Conservation (phyloP, 53 echinoderm and acorn worm genomes). For the Crossaster papposus region DNA sequence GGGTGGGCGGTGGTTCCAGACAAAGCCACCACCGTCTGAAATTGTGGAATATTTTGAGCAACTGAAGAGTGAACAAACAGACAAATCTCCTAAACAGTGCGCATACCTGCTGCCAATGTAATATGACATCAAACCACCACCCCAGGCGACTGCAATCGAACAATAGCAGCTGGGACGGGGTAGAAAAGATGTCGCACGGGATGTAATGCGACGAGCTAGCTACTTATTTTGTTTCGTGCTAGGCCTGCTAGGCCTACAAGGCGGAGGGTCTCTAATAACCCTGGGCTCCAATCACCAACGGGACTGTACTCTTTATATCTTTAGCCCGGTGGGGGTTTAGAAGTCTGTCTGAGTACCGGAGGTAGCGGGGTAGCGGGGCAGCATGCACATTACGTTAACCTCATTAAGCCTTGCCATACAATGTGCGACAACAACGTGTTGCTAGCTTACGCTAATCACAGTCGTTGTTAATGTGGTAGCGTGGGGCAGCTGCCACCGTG, state of each 20-base stretch:
- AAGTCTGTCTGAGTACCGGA: not conserved
- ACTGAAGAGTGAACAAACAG: constrained; percentile 28
- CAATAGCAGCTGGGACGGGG: not conserved
- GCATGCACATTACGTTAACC: not conserved
- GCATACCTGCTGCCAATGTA: not conserved
- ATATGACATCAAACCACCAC: not conserved
- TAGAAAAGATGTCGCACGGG: not conserved
- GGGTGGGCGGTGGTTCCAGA: not conserved
- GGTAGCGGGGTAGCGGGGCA: not conserved
- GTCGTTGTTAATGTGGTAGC: not conserved
- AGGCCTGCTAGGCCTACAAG: not conserved
- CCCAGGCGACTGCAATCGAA: not conserved
- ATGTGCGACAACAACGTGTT: constrained; percentile 35
- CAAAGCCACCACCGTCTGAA: not conserved
- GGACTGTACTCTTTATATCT: not conserved
- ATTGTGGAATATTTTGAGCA: not conserved
- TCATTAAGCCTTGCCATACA: not conserved
- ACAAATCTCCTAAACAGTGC: not conserved
- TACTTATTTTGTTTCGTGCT: constrained; percentile 13
- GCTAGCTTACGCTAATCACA: constrained; percentile 31
- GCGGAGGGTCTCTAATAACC: not conserved
- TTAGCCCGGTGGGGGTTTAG: not conserved
- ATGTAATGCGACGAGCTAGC: not conserved
- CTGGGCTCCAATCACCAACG: not conserved
- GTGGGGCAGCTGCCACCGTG: constrained; percentile 31